These are phyloP conservation scores for Stegostoma tigrinum DNA, from an alignment of 2,113 vertebrate species.

Conservation along the genomic window DNA sequence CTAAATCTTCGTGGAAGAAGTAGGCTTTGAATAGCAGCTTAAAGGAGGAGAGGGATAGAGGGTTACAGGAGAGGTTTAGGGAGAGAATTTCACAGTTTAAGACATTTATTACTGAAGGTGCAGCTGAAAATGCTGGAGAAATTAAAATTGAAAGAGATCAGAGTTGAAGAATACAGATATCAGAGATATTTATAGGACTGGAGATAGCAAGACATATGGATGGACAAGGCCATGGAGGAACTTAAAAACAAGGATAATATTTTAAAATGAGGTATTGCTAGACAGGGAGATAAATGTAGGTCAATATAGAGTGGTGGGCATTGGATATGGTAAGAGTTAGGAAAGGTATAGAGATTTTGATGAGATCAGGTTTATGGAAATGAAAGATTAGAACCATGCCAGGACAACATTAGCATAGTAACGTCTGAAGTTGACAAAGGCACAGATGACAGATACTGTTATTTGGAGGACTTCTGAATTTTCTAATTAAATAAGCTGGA, in stretches of 20 bases:
- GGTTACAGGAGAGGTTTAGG: too few species aligned
- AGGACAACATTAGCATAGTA: not conserved
- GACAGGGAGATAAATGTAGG: too few species aligned
- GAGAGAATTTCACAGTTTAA: not conserved
- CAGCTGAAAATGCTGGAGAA: not conserved
- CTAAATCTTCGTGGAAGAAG: not conserved
- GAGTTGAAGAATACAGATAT: not conserved
- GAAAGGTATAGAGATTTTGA: not conserved
- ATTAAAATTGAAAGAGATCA: not conserved
- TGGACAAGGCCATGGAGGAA: not conserved
- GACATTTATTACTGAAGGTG: too few species aligned
- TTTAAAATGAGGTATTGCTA: not conserved
- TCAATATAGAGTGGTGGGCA: not conserved
- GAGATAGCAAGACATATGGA: not conserved
- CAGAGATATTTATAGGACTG: not conserved
- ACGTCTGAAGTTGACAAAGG: not conserved
- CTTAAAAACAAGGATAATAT: not conserved
- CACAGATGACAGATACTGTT: not conserved
- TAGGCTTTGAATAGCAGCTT: not conserved
- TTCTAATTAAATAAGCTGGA: not conserved
- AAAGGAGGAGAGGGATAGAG: not conserved
- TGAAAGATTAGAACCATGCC: not conserved
- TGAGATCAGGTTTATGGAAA: not conserved
- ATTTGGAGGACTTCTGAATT: not conserved
- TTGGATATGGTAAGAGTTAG: not conserved